Conservation (phyloP, 2,888 invertebrate genomes). For the Folsomia manolachei region DNA sequence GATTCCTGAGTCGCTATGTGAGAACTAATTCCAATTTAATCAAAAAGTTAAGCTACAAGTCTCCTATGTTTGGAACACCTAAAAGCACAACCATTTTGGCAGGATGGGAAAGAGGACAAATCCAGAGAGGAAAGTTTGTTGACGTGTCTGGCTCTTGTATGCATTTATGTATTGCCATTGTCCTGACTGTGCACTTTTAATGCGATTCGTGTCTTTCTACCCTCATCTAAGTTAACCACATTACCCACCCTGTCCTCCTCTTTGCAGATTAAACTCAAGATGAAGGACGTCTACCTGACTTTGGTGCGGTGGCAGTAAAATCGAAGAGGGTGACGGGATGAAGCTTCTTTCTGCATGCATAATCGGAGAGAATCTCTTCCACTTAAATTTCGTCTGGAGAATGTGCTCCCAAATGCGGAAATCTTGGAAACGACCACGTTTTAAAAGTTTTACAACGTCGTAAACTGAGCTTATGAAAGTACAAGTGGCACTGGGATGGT, state of each 20-base stretch:
- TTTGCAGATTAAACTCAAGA: conserved; percentile 21
- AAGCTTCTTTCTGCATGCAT: neutral
- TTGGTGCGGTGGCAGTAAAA: conserved; percentile 18
- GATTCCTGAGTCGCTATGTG: conserved; percentile 7
- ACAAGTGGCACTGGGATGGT: too few species aligned
- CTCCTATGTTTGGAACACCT: too few species aligned
- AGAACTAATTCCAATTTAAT: conserved; percentile 32
- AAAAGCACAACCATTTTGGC: too few species aligned
- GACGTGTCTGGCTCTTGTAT: too few species aligned
- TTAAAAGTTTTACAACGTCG: conserved; percentile 16
- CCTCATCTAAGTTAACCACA: neutral
- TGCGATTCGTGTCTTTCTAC: too few species aligned
- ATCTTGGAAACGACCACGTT: conserved; percentile 9
- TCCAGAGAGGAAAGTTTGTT: too few species aligned
- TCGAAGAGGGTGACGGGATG: conserved; percentile 16
- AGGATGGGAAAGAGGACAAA: too few species aligned
- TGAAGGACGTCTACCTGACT: too few species aligned
- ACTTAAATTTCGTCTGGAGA: conserved; percentile 2
- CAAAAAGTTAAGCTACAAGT: conserved; percentile 34
- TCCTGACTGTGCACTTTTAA: too few species aligned
- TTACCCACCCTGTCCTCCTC: too few species aligned
- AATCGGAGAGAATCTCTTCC: neutral
- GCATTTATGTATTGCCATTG: too few species aligned
- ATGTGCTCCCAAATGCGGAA: conserved; percentile 7
- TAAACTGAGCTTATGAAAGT: conserved; percentile 16